Percentiles rank a stretch among this genome's conserved stretches.
Evolutionary conservation across 2,888 invertebrate species (phyloP).

Genomic region (Latheticus oryzae): DNA sequence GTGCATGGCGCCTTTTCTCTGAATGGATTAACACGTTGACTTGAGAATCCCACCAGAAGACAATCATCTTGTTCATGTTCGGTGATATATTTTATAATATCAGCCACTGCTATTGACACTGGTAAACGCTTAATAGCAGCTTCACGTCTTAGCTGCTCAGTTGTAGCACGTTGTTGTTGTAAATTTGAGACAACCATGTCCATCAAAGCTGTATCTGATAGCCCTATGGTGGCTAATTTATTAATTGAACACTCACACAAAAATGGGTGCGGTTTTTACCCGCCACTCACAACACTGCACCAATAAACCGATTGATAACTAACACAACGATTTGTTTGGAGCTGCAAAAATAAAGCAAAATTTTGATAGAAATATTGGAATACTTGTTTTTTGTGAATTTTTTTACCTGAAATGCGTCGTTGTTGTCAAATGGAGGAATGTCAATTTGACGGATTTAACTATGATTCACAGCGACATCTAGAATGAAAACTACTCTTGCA

Average conservation of each 20-base stretch:
- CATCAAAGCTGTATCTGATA: slow-evolving; percentile 90
- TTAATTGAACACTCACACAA: not conserved
- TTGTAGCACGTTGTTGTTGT: slow-evolving; percentile 93
- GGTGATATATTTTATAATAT: slow-evolving; percentile 90
- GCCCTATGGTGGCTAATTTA: slow-evolving; percentile 78
- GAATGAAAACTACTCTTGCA: too few species aligned
- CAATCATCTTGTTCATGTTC: slow-evolving; percentile 95
- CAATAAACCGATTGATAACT: not conserved
- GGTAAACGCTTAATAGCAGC: slow-evolving; percentile 88
- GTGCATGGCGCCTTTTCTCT: slow-evolving; percentile 92
- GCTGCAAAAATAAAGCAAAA: too few species aligned
- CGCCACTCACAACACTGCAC: slow-evolving; percentile 31
- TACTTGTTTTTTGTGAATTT: too few species aligned
- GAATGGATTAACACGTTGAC: slow-evolving; percentile 95
- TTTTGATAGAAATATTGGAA: too few species aligned
- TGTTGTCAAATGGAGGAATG: too few species aligned
- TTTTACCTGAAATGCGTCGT: too few species aligned
- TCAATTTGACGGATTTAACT: too few species aligned
- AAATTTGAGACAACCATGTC: slow-evolving; percentile 94
- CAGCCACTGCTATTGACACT: slow-evolving; percentile 90
- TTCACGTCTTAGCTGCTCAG: slow-evolving; percentile 93
- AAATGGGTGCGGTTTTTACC: slow-evolving; percentile 31
- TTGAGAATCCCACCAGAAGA: slow-evolving; percentile 91
- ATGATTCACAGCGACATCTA: too few species aligned
- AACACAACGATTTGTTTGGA: too few species aligned